Evolutionary conservation across 1,140 invertebrate genomes (phyloP).

Genomic region (Lamellibrachia luymesi): DNA sequence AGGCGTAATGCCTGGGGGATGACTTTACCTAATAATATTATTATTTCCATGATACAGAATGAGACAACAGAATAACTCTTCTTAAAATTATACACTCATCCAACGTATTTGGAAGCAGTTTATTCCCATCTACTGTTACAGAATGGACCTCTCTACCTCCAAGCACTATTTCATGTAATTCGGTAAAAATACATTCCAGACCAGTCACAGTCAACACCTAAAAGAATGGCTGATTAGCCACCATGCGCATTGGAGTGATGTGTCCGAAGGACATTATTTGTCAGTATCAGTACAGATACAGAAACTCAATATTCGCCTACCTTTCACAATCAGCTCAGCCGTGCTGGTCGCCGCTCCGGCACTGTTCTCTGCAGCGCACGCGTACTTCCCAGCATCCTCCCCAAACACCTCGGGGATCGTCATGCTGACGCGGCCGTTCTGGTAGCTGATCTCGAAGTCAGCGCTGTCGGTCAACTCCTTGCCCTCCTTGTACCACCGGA

Average conservation of each 20-base stretch:
- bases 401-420: slow-evolving; percentile 56
- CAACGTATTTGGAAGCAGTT: no score
- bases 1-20: no score
- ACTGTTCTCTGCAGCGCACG: slow-evolving; percentile 38
- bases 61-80: not conserved
- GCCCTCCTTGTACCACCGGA: slow-evolving; percentile 43
- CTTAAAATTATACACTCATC: no score
- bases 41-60: not conserved
- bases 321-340: slow-evolving; percentile 30
- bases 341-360: slow-evolving; percentile 29
- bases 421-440: slow-evolving; percentile 40
- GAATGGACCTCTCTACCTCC: no score
- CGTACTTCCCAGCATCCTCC: slow-evolving; percentile 64
- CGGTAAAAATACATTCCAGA: no score
- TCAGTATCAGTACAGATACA: not conserved
- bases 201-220: no score
- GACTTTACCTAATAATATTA: not conserved
- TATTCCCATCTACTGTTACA: no score
- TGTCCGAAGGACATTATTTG: no score
- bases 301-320: not conserved
- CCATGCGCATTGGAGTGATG: no score
- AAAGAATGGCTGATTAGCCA: no score
- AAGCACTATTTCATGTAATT: no score
- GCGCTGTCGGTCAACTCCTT: slow-evolving; percentile 19
- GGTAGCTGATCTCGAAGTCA: slow-evolving; percentile 45